These are phyloP conservation scores for Spheniscus mendiculus DNA, from an alignment of 2,113 vertebrate genomes.

Conservation along the genomic window DNA sequence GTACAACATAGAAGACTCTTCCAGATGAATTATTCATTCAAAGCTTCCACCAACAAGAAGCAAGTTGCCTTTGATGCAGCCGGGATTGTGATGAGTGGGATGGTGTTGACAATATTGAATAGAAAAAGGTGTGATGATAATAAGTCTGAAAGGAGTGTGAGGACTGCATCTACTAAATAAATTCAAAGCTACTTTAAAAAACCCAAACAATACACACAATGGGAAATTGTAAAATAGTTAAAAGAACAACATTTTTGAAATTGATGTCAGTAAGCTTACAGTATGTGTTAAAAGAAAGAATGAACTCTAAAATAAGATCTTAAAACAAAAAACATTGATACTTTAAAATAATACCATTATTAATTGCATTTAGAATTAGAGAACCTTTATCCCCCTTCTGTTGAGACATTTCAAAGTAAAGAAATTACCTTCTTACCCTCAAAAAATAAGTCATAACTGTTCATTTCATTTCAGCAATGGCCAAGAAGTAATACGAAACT, in stretches of 20 bases:
- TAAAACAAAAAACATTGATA: not conserved
- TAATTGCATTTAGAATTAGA: not conserved
- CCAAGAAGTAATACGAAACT: not conserved
- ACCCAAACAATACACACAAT: not conserved
- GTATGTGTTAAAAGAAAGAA: not conserved
- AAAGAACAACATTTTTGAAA: not conserved
- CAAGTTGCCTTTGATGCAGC: slow-evolving; percentile 62
- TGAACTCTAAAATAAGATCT: not conserved
- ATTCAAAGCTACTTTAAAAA: slow-evolving; percentile 44
- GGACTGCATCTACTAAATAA: slow-evolving; percentile 45
- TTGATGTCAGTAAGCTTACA: not conserved
- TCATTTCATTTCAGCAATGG: not conserved
- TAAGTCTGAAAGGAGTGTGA: slow-evolving; percentile 28
- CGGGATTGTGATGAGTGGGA: slow-evolving; percentile 9
- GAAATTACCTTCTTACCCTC: not conserved
- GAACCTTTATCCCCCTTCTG: not conserved
- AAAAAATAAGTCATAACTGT: not conserved
- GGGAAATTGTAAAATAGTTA: not conserved
- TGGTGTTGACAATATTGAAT: slow-evolving; percentile 52
- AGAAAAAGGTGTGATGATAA: slow-evolving; percentile 28
- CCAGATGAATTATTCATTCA: slow-evolving; percentile 77
- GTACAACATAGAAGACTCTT: slow-evolving; percentile 60
- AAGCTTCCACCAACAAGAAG: slow-evolving; percentile 59
- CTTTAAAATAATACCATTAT: not conserved
- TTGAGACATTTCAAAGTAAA: not conserved